Base-by-base conservation (phyloP, 2,797 vertebrate genomes). In the Thalassophryne amazonica region DNA sequence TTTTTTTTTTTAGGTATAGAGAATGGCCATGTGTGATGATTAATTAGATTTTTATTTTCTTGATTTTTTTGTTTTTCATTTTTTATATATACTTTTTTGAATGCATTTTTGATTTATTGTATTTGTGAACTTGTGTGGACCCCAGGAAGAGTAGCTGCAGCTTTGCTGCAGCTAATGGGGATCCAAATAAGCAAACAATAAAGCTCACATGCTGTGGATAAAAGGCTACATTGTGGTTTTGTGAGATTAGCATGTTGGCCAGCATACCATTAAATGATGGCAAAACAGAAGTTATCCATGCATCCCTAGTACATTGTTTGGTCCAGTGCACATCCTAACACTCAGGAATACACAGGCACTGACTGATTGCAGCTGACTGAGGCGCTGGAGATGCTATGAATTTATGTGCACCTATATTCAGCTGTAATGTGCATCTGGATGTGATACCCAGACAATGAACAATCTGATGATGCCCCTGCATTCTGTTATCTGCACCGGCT, bases 361-460 rank as follows among this genome's bases (percentile, higher is more conserved):
- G 61, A 61, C 37, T 47, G 62, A 32, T 48, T 58, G 37, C 15
- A 52, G 29, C 51, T 47, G 52, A 62, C 42, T 31, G 50, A 48
- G 20, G 40, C 34, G 21, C 64, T 54, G 51, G 58, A 52, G 58
- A 61, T 53, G 48, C 51, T 43, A 39, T 41, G 36, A 60, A 62
- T 45, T 69, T 68, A 76, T 79, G 76, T 75, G 80, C 48, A 57
- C 56, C 59, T 57, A 42, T 53, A 80, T 78, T 76, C 83, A 83
- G 72, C 24, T 41, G 67, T 69, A 72, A 80, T 74, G 47, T 62
- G 62, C 54, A 46, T 67, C 48, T 70, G 56, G 60, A 67, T 66
- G 69, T 60, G 46, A 52, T 63, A 40, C 63, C 58, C 13, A 19
- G 58, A 74, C 62, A 77, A 57, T 52, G 67, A 62, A 39, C 52